These are phyloP conservation scores for Cydia strobilella DNA, from an alignment of 1,140 invertebrate genomes.

Conservation along the genomic window DNA sequence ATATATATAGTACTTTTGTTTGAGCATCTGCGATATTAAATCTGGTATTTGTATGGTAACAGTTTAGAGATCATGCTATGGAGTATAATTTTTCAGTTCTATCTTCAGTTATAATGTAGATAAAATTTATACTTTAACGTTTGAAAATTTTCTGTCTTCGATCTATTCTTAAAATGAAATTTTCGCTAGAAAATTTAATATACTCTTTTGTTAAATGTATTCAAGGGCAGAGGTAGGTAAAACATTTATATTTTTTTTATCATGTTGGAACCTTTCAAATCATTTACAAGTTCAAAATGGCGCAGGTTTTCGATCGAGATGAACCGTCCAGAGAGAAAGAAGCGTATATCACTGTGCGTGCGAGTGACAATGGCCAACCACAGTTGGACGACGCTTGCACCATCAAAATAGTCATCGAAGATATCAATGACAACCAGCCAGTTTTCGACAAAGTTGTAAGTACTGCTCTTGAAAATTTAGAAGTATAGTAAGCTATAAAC, in stretches of 20 bases:
- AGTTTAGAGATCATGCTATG: no score
- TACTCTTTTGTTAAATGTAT: conserved; percentile 20
- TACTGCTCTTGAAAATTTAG: conserved; percentile 39
- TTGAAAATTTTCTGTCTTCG: background rate
- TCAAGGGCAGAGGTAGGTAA: conserved; percentile 29
- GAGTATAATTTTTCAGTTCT: no score
- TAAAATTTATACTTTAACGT: conserved; percentile 16
- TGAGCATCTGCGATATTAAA: no score
- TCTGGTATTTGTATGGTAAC: no score
- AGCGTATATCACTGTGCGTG: conserved; percentile 86
- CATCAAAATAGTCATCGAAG: conserved; percentile 91
- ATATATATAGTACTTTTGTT: no score
- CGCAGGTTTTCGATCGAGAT: conserved; percentile 89
- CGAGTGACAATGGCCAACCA: conserved; percentile 92
- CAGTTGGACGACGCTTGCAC: conserved; percentile 92
- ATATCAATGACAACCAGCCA: conserved; percentile 93
- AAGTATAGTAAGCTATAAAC: conserved; percentile 11
- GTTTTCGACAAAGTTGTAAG: conserved; percentile 90
- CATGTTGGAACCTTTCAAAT: background rate
- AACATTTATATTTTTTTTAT: background rate
- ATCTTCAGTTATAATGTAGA: conserved; percentile 13
- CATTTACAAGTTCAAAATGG: conserved; percentile 32
- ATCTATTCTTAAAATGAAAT: background rate
- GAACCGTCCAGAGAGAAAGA: conserved; percentile 92
- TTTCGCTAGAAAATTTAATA: conserved; percentile 12